phyloP scores from a whole-genome alignment of 2,113 vertebrate species.

The Pseudorhombus dupliciocellatus region DNA sequence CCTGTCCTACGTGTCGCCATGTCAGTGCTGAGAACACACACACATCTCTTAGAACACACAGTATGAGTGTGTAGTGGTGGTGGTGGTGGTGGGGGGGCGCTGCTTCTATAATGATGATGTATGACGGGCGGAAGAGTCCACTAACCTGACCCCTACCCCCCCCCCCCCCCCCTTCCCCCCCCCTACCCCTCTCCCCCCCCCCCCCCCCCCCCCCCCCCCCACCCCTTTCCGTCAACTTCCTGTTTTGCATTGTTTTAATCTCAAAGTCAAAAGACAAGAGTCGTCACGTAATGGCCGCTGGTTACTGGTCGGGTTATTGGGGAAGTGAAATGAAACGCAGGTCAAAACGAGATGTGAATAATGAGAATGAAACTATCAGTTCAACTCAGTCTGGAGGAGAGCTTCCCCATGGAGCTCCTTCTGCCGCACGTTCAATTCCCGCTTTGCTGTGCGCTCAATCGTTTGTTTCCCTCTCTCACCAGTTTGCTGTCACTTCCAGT shows the following conservation, averaged over 20 bases:
- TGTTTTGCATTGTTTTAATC: conserved; percentile 28
- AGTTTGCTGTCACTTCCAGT: background rate
- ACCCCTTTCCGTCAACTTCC: conserved; percentile 44
- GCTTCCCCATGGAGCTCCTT: too few relatives aligned
- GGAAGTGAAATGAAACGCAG: background rate
- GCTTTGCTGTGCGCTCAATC: too few relatives aligned
- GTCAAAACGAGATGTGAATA: background rate
- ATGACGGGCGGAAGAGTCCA: background rate
- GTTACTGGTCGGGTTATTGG: background rate
- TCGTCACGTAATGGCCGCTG: background rate
- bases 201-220: conserved; percentile 55
- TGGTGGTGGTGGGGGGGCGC: background rate
- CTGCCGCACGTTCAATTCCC: too few relatives aligned
- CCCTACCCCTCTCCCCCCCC: conserved; percentile 42
- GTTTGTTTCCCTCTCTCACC: too few relatives aligned
- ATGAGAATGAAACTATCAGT: background rate
- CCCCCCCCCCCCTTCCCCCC: conserved; percentile 52
- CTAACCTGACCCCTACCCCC: conserved; percentile 38
- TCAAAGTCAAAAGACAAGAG: background rate
- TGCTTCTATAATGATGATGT: background rate
- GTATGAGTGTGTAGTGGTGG: too few relatives aligned
- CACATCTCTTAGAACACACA: background rate
- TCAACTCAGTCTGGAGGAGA: too few relatives aligned
- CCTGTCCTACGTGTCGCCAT: conserved; percentile 35
- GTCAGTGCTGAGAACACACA: conserved; percentile 22